Evolutionary conservation across 2,113 vertebrate species (phyloP), one percentile per base, ranked within the genome.

Genomic region (Callaeas wilsoni): DNA sequence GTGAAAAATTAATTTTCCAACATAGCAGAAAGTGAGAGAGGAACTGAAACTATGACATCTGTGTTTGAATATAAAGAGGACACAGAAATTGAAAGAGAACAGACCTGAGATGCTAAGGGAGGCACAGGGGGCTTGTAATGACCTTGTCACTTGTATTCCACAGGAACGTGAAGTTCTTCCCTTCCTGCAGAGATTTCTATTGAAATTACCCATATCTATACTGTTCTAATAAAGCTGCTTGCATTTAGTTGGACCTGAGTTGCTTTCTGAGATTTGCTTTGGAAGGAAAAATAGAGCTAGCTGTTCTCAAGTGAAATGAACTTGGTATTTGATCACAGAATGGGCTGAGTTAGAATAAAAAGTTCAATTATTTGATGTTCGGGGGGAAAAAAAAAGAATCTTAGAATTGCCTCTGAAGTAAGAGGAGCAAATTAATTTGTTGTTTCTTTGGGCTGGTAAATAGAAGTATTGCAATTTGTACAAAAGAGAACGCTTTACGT

Each of bases 71-170:
- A 78, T 86, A 75, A 95, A 93, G 87, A 95, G 76, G 71, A 90
- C 52, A 63, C 60, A 86, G 81, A 82, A 92, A 90, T 32, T 52
- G 79, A 65, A 42, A 63, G 69, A 93, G 91, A 95, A 56, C 75
- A 71, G 79, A 53, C 52, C 60, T 75, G 71, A 93, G 69, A 83
- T 80, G 80, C 39, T 81, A 22, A 93, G 92, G 83, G 88, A 95
- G 92, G 76, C 92, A 81, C 68, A 23, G 83, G 79, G 71, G 86
- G 56, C 83, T 94, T 94, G 90, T 97, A 95, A 90, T 88, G 83
- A 92, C 89, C 94, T 90, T 94, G 93, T 93, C 16, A 0, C 79
- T 69, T 68, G 30, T 75, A 64, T 95, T 93, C 68, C 27, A 27
- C 1, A 8, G 52, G 84, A 84, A 80, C 67, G 69, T 68, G 68